Percentiles rank a stretch among this genome's conserved stretches.
phyloP scores from a whole-genome alignment of 2,888 invertebrate genomes.

The Zaprionus obscuricornis region DNA sequence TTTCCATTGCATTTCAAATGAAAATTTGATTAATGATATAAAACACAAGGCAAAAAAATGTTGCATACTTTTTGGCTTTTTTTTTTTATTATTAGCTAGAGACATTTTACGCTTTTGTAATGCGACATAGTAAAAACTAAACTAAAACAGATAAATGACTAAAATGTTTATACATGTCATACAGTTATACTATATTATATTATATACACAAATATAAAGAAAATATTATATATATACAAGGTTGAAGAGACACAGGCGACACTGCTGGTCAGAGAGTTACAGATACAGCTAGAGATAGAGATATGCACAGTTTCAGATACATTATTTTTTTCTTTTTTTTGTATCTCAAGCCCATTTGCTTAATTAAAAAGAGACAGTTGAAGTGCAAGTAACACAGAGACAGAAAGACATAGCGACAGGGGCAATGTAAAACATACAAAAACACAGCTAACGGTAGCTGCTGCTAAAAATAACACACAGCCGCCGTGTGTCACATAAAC shows the following conservation, averaged over 20 bases:
- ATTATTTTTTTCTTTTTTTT: constrained; percentile 16
- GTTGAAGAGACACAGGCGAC: too few species aligned
- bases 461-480: constrained; percentile 63
- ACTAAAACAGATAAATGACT: constrained; percentile 24
- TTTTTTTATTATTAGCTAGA: constrained; percentile 53
- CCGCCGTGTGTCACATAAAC: constrained; percentile 46
- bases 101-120: too few species aligned
- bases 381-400: constrained; percentile 22
- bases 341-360: constrained; percentile 60
- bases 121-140: constrained; percentile 26
- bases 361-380: constrained; percentile 68
- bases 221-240: constrained; percentile 26
- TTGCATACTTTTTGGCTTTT: constrained; percentile 68
- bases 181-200: too few species aligned
- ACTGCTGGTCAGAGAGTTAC: neutral
- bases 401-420: neutral
- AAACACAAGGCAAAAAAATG: constrained; percentile 13
- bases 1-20: constrained; percentile 16
- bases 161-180: constrained; percentile 23
- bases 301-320: constrained; percentile 13
- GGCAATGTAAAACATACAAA: constrained; percentile 11
- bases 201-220: too few species aligned
- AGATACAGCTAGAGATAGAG: neutral
- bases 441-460: constrained; percentile 13
- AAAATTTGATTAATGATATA: constrained; percentile 45